These are phyloP conservation scores for Andrena haemorrhoa DNA, from an alignment of 2,888 invertebrate genomes.

Conservation along the genomic window DNA sequence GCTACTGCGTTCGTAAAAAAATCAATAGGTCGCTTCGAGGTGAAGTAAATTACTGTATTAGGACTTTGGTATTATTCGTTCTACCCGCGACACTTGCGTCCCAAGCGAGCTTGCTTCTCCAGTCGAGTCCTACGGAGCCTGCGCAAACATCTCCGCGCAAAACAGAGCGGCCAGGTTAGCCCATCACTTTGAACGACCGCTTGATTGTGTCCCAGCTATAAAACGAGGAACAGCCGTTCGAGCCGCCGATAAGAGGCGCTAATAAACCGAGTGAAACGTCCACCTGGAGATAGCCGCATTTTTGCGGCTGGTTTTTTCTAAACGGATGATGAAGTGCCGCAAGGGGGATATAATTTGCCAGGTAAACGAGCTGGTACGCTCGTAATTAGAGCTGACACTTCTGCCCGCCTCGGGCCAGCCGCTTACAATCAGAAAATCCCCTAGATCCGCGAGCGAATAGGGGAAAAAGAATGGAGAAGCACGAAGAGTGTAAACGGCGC, in stretches of 20 bases:
- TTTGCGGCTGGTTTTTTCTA: slow-evolving; percentile 23
- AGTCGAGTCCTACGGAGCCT: no score
- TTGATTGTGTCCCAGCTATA: neutral
- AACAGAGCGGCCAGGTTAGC: neutral
- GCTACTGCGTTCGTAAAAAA: no score
- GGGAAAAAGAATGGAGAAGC: slow-evolving; percentile 4
- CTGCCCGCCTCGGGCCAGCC: slow-evolving; percentile 8
- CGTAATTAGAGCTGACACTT: slow-evolving; percentile 42
- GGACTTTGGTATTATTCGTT: no score
- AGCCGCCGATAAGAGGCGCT: neutral
- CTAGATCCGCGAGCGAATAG: neutral
- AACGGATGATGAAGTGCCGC: slow-evolving; percentile 36
- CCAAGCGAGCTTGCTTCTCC: no score
- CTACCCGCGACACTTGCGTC: no score
- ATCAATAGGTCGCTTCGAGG: no score
- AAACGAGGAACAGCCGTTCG: neutral
- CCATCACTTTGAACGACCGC: neutral
- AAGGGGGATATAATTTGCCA: slow-evolving; percentile 32
- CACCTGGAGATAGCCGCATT: slow-evolving; percentile 17
- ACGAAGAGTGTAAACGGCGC: slow-evolving; percentile 18
- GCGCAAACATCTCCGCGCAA: no score
- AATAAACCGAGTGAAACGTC: slow-evolving; percentile 22
- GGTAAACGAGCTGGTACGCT: slow-evolving; percentile 33
- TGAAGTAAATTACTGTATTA: neutral
- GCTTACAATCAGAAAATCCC: slow-evolving; percentile 39